phyloP scores from a whole-genome alignment of 1,140 invertebrate genomes.

The Oncopeltus fasciatus region DNA sequence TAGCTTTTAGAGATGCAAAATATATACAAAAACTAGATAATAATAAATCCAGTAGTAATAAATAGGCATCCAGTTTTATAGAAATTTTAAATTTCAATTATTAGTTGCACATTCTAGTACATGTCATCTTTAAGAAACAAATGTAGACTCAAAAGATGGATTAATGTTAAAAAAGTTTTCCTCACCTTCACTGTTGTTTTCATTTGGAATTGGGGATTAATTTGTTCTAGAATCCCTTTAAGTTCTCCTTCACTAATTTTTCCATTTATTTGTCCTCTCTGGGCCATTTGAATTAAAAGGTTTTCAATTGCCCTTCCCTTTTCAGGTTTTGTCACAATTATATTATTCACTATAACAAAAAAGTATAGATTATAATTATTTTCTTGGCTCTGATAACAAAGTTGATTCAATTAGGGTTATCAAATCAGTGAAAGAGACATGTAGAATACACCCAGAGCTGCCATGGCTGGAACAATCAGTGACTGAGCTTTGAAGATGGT shows the following conservation, averaged over 20 bases:
- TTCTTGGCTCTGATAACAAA: too few species aligned
- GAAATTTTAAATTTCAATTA: too few species aligned
- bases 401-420: not conserved
- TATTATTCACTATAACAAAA: slow-evolving; percentile 64
- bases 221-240: slow-evolving; percentile 66
- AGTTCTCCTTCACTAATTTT: slow-evolving; percentile 76
- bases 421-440: not conserved
- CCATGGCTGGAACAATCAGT: not conserved
- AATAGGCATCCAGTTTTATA: too few species aligned
- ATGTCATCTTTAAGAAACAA: too few species aligned
- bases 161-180: too few species aligned
- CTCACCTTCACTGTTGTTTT: slow-evolving; percentile 67
- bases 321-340: slow-evolving; percentile 85
- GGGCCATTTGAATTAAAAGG: slow-evolving; percentile 84
- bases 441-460: too few species aligned
- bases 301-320: slow-evolving; percentile 87
- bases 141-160: too few species aligned
- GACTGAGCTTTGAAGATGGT: not conserved
- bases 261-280: slow-evolving; percentile 61
- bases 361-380: not conserved
- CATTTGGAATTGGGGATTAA: slow-evolving; percentile 66
- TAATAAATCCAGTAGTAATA: too few species aligned
- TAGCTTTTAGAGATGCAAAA: too few species aligned
- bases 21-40: too few species aligned
- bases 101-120: too few species aligned